Conservation (phyloP, 2,888 invertebrate species). For the Nesidiocoris tenuis region DNA sequence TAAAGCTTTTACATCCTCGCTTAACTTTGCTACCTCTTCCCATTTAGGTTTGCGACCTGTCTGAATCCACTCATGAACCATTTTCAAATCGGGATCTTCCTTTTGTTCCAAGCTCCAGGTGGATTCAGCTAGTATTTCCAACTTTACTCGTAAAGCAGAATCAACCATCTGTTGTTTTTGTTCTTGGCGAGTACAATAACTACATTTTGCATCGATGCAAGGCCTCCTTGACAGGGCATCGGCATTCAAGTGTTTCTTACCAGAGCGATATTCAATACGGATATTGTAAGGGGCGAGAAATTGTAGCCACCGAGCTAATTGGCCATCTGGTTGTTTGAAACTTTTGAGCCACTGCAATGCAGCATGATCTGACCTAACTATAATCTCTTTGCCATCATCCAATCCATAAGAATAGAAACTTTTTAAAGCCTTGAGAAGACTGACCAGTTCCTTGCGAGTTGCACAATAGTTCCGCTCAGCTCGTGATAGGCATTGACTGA, state of each 20-base stretch:
- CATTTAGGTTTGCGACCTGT: neutral
- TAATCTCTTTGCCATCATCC: neutral
- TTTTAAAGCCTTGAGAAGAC: neutral
- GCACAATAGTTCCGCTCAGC: constrained; percentile 17
- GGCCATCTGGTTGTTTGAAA: constrained; percentile 17
- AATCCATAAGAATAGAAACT: neutral
- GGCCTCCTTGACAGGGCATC: constrained; percentile 50
- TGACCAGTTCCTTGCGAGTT: constrained; percentile 5
- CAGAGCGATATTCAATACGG: constrained; percentile 50
- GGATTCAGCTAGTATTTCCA: neutral
- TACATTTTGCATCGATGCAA: constrained; percentile 11
- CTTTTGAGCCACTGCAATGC: constrained; percentile 23
- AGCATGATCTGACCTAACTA: constrained; percentile 15
- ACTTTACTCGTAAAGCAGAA: neutral
- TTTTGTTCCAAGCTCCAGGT: neutral
- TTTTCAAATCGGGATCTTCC: neutral
- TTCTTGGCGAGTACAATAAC: neutral
- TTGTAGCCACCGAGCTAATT: constrained; percentile 52
- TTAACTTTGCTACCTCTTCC: neutral
- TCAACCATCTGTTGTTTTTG: constrained; percentile 2
- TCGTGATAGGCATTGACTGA: neutral
- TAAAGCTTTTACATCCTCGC: neutral
- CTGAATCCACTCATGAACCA: neutral
- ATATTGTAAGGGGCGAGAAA: constrained; percentile 51
- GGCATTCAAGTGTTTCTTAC: constrained; percentile 49